Base-by-base conservation (phyloP, 2,797 vertebrate species). In the Sebastes cheni region DNA sequence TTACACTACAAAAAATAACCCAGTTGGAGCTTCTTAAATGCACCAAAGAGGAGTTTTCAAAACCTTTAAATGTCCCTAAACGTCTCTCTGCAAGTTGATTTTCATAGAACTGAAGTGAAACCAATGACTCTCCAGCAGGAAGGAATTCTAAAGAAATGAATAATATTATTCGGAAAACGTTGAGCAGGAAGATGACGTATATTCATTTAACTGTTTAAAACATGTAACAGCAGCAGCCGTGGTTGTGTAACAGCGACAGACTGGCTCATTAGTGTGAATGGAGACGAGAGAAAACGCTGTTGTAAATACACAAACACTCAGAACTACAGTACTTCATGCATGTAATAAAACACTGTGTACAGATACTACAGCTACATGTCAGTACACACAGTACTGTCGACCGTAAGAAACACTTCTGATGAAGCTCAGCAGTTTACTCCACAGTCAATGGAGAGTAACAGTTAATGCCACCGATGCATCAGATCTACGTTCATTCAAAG, bases 241-340 rank as follows among this genome's bases (percentile, higher is more conserved):
- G 12, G 29, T 32, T 76, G 7, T 68, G 6, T 6, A 64, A 68
- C 58, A 54, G 74, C 32, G 39, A 56, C 62, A 8, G 14, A 55
- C 29, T 0, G 29, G 50, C 32, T 34, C 12, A 0, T 67, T 6
- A 30, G 13, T 22, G 65, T 20, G 60, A 64, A 64, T 5, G 6
- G 12, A 65, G 58, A 46, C 6, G 54, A 52, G 39, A 54, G n/a
- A 8, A 64, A 46, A 29, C 23, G 29, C 62, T 29, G 67, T 16
- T 42, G 42, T 39, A 61, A 58, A 60, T 68, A 29, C 46, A 61
- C n/a, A 50, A 23, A 67, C 67, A 50, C n/a, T 29, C 72, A 55
- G 61, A 61, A 22, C 79, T 77, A 81, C 85, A 85, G 71, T 65
- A 87, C 79, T 23, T 79, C 72, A 83, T 79, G 62, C 66, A 65